Percentiles rank a stretch among this genome's conserved stretches.
Conservation (phyloP, 2,113 vertebrate species). For the Electrona antarctica region DNA sequence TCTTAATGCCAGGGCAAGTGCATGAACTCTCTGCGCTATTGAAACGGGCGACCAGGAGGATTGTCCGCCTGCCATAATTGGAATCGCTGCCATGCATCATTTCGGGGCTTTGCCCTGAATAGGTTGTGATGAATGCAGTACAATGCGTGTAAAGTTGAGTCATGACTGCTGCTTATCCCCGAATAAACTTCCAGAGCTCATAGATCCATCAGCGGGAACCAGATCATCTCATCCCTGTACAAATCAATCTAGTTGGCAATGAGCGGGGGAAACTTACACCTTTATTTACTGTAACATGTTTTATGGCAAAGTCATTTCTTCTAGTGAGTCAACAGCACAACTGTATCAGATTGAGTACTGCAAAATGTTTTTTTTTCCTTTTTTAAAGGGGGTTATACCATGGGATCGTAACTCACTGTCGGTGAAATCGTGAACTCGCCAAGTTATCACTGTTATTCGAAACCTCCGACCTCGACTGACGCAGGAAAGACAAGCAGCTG, state of each 20-base stretch:
- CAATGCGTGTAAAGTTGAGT: constrained; percentile 7
- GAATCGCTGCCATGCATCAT: neutral
- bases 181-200: neutral
- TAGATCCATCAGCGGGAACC: constrained; percentile 6
- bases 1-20: constrained; percentile 74
- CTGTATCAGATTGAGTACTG: constrained; percentile 45
- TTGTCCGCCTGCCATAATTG: constrained; percentile 22
- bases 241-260: too few species aligned
- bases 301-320: too few species aligned
- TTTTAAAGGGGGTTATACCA: constrained; percentile 14
- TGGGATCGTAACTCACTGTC: constrained; percentile 50
- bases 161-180: constrained; percentile 13
- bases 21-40: constrained; percentile 45
- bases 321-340: constrained; percentile 8
- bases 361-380: constrained; percentile 51
- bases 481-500: neutral
- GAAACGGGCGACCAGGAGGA: constrained; percentile 1
- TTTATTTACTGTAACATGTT: too few species aligned
- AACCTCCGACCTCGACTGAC: neutral
- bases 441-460: constrained; percentile 24
- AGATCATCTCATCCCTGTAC: neutral
- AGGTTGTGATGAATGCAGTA: constrained; percentile 18
- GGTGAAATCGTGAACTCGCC: constrained; percentile 59
- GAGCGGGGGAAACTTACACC: too few species aligned
- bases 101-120: constrained; percentile 3